Evolutionary conservation across 2,113 vertebrate genomes (phyloP), one percentile per base, ranked within the genome.

Genomic region (Eleginops maclovinus): DNA sequence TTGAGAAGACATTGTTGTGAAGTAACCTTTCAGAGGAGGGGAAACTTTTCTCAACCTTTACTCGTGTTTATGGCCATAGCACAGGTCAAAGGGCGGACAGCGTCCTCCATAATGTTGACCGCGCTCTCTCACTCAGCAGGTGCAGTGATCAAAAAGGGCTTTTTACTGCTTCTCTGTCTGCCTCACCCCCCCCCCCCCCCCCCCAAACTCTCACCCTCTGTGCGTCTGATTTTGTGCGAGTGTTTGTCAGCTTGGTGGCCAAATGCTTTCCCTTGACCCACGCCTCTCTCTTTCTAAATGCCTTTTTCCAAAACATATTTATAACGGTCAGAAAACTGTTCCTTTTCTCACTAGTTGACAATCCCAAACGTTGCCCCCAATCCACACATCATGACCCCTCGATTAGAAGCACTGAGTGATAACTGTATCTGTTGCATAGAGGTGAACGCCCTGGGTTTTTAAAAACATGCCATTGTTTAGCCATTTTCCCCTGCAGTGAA

Each of bases 141-240:
- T 87, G 81, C 87, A 87, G 84, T 88, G 84, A 92, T 93, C 87
- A 91, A 93, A 89, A 92, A 92, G 90, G 91, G 89, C 88, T 93
- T 94, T 88, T 89, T 84, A 87, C 85, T 82, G 88, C 83, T 89
- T 85, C 79, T 88, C 75, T 87, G 85, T 89, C 85, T 82, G 85
- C 84, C 88, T 89, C 76, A 89, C 75, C 69, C 81, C 83, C 77
- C 87, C 73, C 28, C 28, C 4, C 31, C 31, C 31, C 31, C 31
- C 7, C 31, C 31, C 31, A 1, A 76, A 74, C 82, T 69, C 80
- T 84, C 70, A 81, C 81, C 88, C 91, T 88, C 76, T 65, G 74
- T 78, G 74, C 81, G 83, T 90, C 79, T 80, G 84, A 86, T 77
- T 77, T 78, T 67, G 79, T 87, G 81, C 16, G 54, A 58, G 68